Evolutionary conservation across 30 jellyfish, hydroid and myxozoan species (phyloP), one percentile per base, ranked within the genome.

Genomic region (Aurelia sp.): DNA sequence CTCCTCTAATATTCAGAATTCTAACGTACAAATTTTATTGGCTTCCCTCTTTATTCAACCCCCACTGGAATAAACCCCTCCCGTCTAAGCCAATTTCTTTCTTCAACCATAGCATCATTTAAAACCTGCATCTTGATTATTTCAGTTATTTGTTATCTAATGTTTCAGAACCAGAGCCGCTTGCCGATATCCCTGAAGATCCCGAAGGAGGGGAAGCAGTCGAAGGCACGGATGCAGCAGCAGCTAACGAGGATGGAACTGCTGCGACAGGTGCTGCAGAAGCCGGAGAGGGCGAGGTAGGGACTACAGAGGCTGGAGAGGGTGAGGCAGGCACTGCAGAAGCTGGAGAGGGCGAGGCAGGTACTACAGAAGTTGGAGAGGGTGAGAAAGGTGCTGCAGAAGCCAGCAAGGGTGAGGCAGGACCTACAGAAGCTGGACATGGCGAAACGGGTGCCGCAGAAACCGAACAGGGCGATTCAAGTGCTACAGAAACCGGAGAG

Each of bases 321-420:
- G 33, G 33, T 12, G 33, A 21, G 13, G 4, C 24, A 59, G 24
- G 24, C 13, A 0, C 33, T 18, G 13, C 69, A 58, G 24, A 58
- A 58, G 67, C 67, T 15, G 67, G 67, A 58, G 67, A 58, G 27
- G 27, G 67, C 67, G 24, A 58, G 67, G 27, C 27, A 58, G 67
- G 67, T 15, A 5, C 21, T 58, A 17, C 67, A 38, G 50, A 38
- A 38, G 50, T 8, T 7, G 50, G 50, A 38, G 67, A 27, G 33
- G 33, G 33, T 27, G 33, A 20, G 27, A 58, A 17, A 13, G 67
- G 24, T 15, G 3, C 21, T 15, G 67, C 67, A 58, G 67, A 58
- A 38, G 50, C 50, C 50, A 20, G 24, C 67, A 8, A 38, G 50
- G 50, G 50, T 7, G 50, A 38, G 9, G 9, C 50, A 7, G 50